Conservation (phyloP, 2,888 invertebrate species). For the Volucella inanis region DNA sequence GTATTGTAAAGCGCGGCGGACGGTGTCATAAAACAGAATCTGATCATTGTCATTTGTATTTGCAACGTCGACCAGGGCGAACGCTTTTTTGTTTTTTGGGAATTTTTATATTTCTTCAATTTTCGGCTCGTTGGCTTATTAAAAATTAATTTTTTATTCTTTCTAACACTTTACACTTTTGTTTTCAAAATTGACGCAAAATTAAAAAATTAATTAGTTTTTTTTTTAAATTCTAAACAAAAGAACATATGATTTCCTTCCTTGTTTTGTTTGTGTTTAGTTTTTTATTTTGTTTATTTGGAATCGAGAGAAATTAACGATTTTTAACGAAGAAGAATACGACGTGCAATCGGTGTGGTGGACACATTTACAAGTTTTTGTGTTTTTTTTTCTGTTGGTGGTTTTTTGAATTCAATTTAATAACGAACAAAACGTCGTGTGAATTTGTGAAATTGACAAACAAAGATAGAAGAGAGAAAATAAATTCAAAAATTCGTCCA, state of each 20-base stretch:
- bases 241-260: conserved; percentile 72
- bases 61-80: conserved; percentile 81
- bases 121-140: conserved; percentile 74
- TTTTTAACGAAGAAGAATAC: conserved; percentile 31
- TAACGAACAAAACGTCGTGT: conserved; percentile 37
- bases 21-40: conserved; percentile 63
- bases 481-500: background rate
- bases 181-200: conserved; percentile 71
- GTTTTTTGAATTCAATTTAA: conserved; percentile 6
- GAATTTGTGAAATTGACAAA: background rate
- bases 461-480: no score
- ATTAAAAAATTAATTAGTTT: conserved; percentile 59
- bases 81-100: conserved; percentile 82
- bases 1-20: conserved; percentile 58
- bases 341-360: conserved; percentile 63
- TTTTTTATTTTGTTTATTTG: conserved; percentile 75
- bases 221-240: conserved; percentile 62
- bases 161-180: conserved; percentile 74
- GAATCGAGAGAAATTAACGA: conserved; percentile 65
- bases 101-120: conserved; percentile 80
- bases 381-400: no score
- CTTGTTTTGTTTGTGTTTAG: conserved; percentile 75
- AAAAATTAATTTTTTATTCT: conserved; percentile 78
- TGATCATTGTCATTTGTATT: conserved; percentile 80
- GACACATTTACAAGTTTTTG: conserved; percentile 46